Evolutionary conservation across 2,888 invertebrate species (phyloP), one percentile per base, ranked within the genome.

Genomic region (Thereva unica): DNA sequence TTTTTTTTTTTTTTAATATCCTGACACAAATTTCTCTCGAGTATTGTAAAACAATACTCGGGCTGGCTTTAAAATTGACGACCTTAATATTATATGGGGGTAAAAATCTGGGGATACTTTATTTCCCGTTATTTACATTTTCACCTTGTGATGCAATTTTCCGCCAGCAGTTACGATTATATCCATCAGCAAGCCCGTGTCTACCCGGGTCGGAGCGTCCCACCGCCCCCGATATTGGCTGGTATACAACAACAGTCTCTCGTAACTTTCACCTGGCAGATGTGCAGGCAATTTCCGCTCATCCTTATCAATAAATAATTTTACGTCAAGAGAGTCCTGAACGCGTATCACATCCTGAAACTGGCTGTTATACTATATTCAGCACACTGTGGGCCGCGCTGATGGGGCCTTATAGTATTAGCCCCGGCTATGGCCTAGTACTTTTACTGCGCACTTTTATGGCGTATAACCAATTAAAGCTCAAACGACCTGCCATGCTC

Each of bases 61-160:
- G 49, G 8, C 35, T 37, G 40, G 53, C 52, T 64, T 35, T 35
- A 61, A 40, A 67, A 59, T 67, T 67, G 56, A 67, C 47, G 64
- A 38, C 61, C 59, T 9, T 23, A 23, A 23, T 38, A 59, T 54
- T 54, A 12, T 53, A n/a, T 7, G 44, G 56, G 35, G 34, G 23
- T 23, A 23, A 23, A 56, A 64, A 64, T 67, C 67, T 53, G 57
- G 47, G 64, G 45, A 57, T 35, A 64, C 47, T 45, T 8, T 53
- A 42, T 12, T 44, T 42, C 34, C 34, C 7, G 37, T 56, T 38
- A 52, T 38, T n/a, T 57, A 54, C 45, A 56, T 55, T 53, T 52
- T 56, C 67, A 67, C 55, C 64, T 57, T 64, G 41, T 57, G 40
- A 54, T 64, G 67, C 67, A 67, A 67, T 67, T 64, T 64, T 42